Evolutionary conservation across 2,113 vertebrate genomes (phyloP), one percentile per base, ranked within the genome.

Genomic region (Petrocephalus microphthalmus): DNA sequence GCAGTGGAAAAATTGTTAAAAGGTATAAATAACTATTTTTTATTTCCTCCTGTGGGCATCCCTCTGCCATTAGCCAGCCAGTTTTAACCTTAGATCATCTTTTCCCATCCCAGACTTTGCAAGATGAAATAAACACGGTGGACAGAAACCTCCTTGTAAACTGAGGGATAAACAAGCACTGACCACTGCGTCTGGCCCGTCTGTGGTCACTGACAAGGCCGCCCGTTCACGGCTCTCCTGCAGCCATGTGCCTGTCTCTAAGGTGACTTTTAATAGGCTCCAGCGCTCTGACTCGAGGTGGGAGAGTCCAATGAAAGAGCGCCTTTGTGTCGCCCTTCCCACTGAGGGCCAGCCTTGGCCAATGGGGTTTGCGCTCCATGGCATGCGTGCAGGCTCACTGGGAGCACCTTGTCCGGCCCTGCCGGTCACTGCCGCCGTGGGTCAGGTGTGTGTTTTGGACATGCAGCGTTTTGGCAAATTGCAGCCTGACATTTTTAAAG

Each of bases 291-390:
- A n/a, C 42, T 82, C 7, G 37, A 37, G 78, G 78, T 82, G 78
- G 86, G 8, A 57, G 60, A 29, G 87, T 89, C 5, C 84, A 51
- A 60, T 89, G 90, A 89, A 88, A 88, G 82, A 67, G 60, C 13
- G 42, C 60, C 90, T 90, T 88, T 90, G 86, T 90, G 47, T 29
- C 60, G 85, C 33, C 45, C 15, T 88, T 71, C 52, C 87, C 67
- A 81, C 86, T 25, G 83, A 81, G 42, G 64, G 13, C 45, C 20
- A 29, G 83, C 53, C 86, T 51, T 29, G 78, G 25, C 81, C 84
- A 47, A 85, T 54, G 56, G 25, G 64, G 20, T 57, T 89, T n/a
- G 67, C 51, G 42, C 45, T 45, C 8, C 15, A 25, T 54, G 60
- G 13, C 52, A 5, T 49, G 22, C 88, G 22, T 52, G 45, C 51